Evolutionary conservation across 2,888 invertebrate genomes (phyloP).

Genomic region (Leptothorax acervorum): DNA sequence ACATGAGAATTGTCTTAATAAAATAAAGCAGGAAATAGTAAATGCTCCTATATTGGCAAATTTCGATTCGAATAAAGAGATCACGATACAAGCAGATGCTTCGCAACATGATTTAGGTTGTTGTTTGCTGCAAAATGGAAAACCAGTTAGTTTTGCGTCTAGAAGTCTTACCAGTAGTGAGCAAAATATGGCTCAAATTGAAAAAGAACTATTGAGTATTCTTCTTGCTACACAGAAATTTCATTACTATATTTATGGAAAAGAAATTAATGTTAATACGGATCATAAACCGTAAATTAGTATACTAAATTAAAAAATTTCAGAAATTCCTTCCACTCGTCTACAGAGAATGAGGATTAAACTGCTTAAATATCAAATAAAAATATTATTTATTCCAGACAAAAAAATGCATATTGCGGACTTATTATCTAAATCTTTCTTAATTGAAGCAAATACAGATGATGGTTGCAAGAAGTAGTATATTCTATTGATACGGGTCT

Average conservation of each 20-base stretch:
- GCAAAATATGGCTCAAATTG: background rate
- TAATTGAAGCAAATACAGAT: background rate
- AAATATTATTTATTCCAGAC: background rate
- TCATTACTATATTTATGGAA: background rate
- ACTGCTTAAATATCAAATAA: conserved; percentile 5
- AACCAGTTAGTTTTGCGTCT: conserved; percentile 1
- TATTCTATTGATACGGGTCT: background rate
- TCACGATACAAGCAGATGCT: background rate
- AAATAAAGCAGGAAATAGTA: background rate
- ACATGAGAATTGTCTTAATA: background rate
- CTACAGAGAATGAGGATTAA: background rate
- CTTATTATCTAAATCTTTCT: background rate
- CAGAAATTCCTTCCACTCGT: background rate
- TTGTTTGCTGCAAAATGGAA: background rate
- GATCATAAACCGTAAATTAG: background rate
- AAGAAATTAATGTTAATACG: background rate
- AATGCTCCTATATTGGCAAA: background rate
- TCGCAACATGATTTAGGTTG: background rate
- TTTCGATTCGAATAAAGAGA: background rate
- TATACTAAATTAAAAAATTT: background rate
- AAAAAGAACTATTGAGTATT: background rate
- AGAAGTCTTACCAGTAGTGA: background rate
- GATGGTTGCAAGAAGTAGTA: background rate
- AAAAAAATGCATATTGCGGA: conserved; percentile 11
- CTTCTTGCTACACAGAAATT: background rate